phyloP scores from a whole-genome alignment of 2,797 vertebrate genomes.

The Hoplostethus mediterraneus region DNA sequence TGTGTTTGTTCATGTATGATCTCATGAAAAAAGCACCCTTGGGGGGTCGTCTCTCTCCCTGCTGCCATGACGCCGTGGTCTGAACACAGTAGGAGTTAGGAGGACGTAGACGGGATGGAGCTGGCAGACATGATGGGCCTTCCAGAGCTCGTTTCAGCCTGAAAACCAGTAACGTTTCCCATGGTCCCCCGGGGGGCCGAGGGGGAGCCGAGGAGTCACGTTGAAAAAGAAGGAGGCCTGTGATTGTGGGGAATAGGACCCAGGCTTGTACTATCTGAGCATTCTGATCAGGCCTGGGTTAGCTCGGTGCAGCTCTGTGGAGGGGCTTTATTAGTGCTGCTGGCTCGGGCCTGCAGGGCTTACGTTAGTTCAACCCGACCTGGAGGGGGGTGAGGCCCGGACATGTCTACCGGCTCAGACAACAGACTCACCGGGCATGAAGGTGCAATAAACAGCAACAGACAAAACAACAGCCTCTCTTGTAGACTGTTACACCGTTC shows the following conservation, averaged over 20 bases:
- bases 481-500: conserved; percentile 35
- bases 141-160: conserved; percentile 65
- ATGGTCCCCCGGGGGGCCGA: conserved; percentile 57
- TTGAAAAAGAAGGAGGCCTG: conserved; percentile 64
- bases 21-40: conserved; percentile 41
- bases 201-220: conserved; percentile 47
- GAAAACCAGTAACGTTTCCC: conserved; percentile 73
- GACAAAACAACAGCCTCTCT: conserved; percentile 44
- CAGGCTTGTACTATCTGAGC: conserved; percentile 58
- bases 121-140: conserved; percentile 69
- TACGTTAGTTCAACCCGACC: conserved; percentile 52
- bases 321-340: conserved; percentile 61
- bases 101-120: conserved; percentile 47
- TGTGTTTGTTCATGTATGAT: conserved; percentile 37
- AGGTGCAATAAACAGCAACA: conserved; percentile 27
- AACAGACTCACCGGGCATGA: conserved; percentile 27
- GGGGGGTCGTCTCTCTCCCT: conserved; percentile 31
- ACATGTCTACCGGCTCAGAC: conserved; percentile 9
- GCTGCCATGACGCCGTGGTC: conserved; percentile 31
- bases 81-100: conserved; percentile 35
- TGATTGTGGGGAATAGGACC: conserved; percentile 61
- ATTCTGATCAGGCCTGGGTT: conserved; percentile 56
- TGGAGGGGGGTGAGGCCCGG: conserved; percentile 6
- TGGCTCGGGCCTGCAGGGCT: conserved; percentile 47
- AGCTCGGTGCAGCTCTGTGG: conserved; percentile 50